Conservation (phyloP, 2,888 invertebrate genomes). For the Rosalia funebris region DNA sequence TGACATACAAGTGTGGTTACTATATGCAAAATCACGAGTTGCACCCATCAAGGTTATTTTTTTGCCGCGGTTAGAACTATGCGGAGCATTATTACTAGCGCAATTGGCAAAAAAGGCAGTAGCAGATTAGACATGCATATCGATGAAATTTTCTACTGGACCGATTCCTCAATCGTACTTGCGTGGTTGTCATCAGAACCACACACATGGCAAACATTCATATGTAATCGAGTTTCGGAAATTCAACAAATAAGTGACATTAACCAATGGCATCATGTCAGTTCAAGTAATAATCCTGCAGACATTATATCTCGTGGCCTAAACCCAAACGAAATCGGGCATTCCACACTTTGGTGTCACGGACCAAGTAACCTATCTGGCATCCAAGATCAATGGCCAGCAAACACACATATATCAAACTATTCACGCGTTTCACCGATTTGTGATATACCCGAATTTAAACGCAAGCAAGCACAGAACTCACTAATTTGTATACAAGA, state of each 20-base stretch:
- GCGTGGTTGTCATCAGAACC: background rate
- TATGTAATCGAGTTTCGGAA: background rate
- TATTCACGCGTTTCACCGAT: background rate
- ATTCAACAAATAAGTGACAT: conserved; percentile 1
- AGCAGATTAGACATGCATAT: background rate
- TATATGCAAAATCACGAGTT: background rate
- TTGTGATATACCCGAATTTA: background rate
- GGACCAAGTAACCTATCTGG: conserved; percentile 4
- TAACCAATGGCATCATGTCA: conserved; percentile 5
- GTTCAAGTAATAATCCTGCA: background rate
- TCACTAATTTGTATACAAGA: background rate
- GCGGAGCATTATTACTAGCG: background rate
- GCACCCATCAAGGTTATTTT: background rate
- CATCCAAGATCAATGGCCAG: conserved; percentile 4
- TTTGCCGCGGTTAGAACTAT: background rate
- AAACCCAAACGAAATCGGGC: background rate
- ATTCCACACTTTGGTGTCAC: background rate
- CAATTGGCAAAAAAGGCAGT: background rate
- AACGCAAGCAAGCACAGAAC: background rate
- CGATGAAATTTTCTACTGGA: background rate
- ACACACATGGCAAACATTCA: background rate
- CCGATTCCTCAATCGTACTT: background rate
- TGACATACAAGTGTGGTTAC: background rate
- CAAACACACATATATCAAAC: conserved; percentile 2
- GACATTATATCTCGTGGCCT: conserved; percentile 1